Evolutionary conservation across 2,113 vertebrate genomes (phyloP).

Genomic region (Boulengeromyrus knoepffleri): DNA sequence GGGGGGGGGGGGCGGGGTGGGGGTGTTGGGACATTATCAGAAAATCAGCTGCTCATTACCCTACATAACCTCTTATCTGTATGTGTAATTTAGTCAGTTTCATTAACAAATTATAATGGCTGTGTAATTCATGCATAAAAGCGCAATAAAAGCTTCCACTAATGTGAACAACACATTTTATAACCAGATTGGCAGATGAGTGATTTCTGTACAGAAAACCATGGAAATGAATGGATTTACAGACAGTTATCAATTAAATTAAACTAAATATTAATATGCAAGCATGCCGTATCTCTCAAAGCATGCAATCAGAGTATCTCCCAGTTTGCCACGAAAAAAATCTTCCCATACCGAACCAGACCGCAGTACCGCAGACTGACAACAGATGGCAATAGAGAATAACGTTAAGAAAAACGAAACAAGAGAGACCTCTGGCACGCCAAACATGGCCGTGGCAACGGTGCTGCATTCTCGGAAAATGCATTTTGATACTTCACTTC

Average conservation of each 20-base stretch:
- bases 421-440: not conserved
- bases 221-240: not conserved
- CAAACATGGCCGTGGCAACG: not conserved
- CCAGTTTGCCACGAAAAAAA: not conserved
- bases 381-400: constrained; percentile 34
- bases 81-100: not conserved
- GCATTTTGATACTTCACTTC: not conserved
- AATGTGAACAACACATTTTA: not conserved
- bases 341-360: not conserved
- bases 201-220: not conserved
- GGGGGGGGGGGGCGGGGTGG: not conserved
- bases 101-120: not conserved
- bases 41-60: not conserved
- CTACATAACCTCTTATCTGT: not conserved
- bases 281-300: not conserved
- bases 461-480: not conserved
- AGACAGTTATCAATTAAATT: constrained; percentile 2
- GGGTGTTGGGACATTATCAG: not conserved
- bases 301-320: not conserved
- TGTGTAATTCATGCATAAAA: not conserved
- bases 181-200: not conserved
- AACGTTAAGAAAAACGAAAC: not conserved
- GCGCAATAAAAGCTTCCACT: not conserved
- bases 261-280: constrained; percentile 1
- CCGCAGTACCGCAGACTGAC: constrained; percentile 2